phyloP scores from a whole-genome alignment of 2,113 vertebrate species.

The Erpornis zantholeuca region DNA sequence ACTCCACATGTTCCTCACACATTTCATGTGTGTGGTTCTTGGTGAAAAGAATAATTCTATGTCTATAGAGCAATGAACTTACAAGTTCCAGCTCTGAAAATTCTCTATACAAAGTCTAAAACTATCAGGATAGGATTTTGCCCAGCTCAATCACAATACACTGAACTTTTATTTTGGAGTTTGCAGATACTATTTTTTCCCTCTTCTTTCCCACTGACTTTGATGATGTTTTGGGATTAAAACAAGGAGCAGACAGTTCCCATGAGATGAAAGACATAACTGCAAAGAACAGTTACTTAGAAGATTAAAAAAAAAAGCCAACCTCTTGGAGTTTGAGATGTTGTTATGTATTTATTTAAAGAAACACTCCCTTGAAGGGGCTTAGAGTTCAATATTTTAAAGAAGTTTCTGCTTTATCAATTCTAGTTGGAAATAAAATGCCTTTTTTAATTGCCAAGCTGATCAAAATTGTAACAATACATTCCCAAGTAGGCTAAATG shows the following conservation, averaged over 20 bases:
- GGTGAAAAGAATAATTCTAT: not conserved
- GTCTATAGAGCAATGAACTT: not conserved
- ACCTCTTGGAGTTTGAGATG: not conserved
- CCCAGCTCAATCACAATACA: not conserved
- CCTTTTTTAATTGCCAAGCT: not conserved
- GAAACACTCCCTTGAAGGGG: not conserved
- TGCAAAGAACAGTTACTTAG: conserved; percentile 28
- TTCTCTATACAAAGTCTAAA: not conserved
- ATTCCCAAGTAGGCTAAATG: not conserved
- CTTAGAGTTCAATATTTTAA: not conserved
- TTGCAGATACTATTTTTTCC: not conserved
- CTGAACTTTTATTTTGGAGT: conserved; percentile 28
- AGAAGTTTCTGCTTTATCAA: not conserved
- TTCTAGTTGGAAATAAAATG: not conserved
- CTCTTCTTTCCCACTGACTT: not conserved
- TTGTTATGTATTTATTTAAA: conserved; percentile 12
- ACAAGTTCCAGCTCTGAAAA: not conserved
- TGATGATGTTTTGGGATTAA: conserved; percentile 48
- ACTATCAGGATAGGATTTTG: not conserved
- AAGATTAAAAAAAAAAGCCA: not conserved
- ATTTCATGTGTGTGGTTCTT: not conserved
- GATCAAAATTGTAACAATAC: not conserved
- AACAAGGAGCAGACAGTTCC: conserved; percentile 36
- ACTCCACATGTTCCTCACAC: not conserved
- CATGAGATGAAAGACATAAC: conserved; percentile 50